A percentile compares a stretch with the other conserved stretches of the same genome.
Evolutionary conservation across 2,797 vertebrate genomes (phyloP).

Genomic region (Tragelaphus oryx): DNA sequence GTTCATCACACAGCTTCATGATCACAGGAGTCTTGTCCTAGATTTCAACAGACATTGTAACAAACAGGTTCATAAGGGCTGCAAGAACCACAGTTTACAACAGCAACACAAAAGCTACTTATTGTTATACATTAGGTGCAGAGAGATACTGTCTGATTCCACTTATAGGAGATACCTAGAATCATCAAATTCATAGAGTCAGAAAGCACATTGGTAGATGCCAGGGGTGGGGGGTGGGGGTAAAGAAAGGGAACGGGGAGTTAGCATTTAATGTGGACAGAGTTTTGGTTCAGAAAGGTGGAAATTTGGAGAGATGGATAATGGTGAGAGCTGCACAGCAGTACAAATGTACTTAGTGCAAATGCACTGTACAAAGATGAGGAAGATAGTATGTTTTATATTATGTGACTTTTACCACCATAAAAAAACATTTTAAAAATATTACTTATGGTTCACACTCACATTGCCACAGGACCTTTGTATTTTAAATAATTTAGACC

Average conservation of each 20-base stretch:
- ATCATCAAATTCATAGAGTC: neutral
- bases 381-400: neutral
- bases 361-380: neutral
- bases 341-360: neutral
- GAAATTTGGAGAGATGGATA: neutral
- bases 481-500: constrained; percentile 45
- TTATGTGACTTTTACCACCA: neutral
- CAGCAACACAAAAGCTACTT: constrained; percentile 32
- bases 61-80: constrained; percentile 47
- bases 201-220: neutral
- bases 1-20: constrained; percentile 65
- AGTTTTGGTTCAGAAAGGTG: neutral
- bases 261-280: neutral
- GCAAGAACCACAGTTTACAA: constrained; percentile 52
- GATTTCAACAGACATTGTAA: constrained; percentile 47
- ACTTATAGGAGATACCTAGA: neutral
- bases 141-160: neutral
- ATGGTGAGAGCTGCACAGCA: neutral
- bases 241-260: neutral
- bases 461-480: neutral
- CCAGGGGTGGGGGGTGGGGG: rapidly evolving
- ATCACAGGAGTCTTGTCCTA: constrained; percentile 63
- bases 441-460: constrained; percentile 20
- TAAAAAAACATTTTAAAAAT: neutral
- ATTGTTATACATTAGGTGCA: neutral